phyloP scores from a whole-genome alignment of 2,888 invertebrate species.

The Chrysodeixis includens region DNA sequence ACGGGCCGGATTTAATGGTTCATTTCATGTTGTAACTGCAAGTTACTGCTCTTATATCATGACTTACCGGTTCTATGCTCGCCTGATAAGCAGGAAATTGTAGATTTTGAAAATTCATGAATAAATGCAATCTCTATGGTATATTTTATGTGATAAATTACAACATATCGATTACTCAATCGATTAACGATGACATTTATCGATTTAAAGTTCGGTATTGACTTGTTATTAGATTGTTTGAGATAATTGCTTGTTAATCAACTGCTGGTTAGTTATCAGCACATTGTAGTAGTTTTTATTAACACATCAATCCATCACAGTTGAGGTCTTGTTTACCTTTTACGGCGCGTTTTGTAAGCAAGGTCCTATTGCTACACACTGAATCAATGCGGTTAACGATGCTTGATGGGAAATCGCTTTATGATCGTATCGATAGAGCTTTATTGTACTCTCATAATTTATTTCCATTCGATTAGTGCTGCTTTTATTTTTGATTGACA shows the following conservation, averaged over 20 bases:
- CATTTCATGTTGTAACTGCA: conserved; percentile 46
- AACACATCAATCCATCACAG: conserved; percentile 37
- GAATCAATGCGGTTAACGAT: conserved; percentile 29
- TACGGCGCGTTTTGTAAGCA: conserved; percentile 30
- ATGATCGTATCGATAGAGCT: conserved; percentile 17
- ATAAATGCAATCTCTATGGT: conserved; percentile 28
- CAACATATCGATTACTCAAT: conserved; percentile 32
- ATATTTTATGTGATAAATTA: conserved; percentile 30
- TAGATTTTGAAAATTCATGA: conserved; percentile 40
- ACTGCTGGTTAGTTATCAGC: conserved; percentile 20
- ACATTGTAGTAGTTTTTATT: conserved; percentile 37
- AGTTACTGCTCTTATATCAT: conserved; percentile 54
- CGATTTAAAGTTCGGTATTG: conserved; percentile 18
- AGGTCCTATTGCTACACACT: conserved; percentile 39
- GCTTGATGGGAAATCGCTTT: conserved; percentile 23
- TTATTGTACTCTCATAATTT: conserved; percentile 26
- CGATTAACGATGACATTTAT: conserved; percentile 37
- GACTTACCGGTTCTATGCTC: conserved; percentile 35
- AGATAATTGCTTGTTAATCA: conserved; percentile 34
- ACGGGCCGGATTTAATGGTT: conserved; percentile 38
- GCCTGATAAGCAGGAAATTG: conserved; percentile 47
- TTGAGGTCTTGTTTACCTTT: conserved; percentile 37
- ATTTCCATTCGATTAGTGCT: conserved; percentile 1
- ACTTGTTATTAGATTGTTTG: conserved; percentile 17
- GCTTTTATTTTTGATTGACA: conserved; percentile 6